Evolutionary conservation across 2,797 vertebrate genomes (phyloP).

Genomic region (Lagodon rhomboides): DNA sequence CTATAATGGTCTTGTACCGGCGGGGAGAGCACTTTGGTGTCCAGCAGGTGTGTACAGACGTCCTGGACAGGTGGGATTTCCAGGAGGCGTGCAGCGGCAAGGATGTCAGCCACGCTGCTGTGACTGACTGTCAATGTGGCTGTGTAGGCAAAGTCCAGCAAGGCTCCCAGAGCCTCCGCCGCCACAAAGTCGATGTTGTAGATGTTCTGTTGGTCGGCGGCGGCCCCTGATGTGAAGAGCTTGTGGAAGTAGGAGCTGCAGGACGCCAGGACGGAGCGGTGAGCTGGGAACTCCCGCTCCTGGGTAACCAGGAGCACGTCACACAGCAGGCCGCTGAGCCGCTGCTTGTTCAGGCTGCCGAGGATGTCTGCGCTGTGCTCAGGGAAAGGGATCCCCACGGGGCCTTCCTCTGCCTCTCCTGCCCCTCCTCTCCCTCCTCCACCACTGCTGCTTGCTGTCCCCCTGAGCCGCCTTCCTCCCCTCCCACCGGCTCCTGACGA

Average conservation of each 20-base stretch:
- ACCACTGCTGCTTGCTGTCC: conserved; percentile 70
- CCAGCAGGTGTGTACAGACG: conserved; percentile 97
- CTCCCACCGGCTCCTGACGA: conserved; percentile 90
- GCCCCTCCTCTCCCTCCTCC: conserved; percentile 75
- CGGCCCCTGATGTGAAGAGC: conserved; percentile 96
- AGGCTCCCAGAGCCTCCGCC: conserved; percentile 92
- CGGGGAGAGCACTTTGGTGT: conserved; percentile 92
- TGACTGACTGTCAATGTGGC: conserved; percentile 97
- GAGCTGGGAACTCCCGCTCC: conserved; percentile 96
- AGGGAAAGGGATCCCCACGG: conserved; percentile 98
- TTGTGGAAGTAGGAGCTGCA: conserved; percentile 99
- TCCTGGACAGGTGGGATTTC: conserved; percentile 96
- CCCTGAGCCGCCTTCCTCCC: conserved; percentile 84
- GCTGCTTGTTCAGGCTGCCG: conserved; percentile 95
- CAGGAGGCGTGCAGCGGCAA: conserved; percentile 94
- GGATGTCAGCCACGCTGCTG: conserved; percentile 93
- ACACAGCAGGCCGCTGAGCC: conserved; percentile 93
- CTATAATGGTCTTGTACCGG: conserved; percentile 77
- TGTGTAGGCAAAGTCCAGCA: conserved; percentile 98
- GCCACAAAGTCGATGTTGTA: conserved; percentile 97
- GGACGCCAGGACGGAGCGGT: conserved; percentile 97
- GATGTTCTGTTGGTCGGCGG: conserved; percentile 95
- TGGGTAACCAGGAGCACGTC: conserved; percentile 96
- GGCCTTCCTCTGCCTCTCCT: conserved; percentile 91
- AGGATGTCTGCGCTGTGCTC: conserved; percentile 98